Base-by-base conservation (phyloP, 2,888 invertebrate genomes). In the Herminia tarsipennalis region DNA sequence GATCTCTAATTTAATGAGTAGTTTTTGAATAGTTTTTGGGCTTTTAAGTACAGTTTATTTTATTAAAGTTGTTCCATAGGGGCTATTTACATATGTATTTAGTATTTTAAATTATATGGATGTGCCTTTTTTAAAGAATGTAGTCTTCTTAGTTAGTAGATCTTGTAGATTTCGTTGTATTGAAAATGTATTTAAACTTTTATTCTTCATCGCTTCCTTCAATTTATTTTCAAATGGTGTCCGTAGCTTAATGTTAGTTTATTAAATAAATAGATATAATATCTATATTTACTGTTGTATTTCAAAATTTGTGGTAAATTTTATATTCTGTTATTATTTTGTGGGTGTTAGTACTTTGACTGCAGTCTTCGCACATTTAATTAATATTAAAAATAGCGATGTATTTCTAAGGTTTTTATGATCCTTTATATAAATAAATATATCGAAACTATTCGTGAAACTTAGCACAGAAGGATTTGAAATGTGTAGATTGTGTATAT, bases 381-480 rank as follows among this genome's bases (percentile, higher is more conserved):
- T 33, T 44, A 59, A 35, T 21, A 35, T 16, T 37, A 29, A 43
- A 34, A 34, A 49, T 51, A 43, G 12, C 43, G 42, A 48, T 45
- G 29, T 55, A 49, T 46, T 52, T 43, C 33, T 66, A 56, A 66
- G 53, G 39, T 51, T 66, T 66, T 66, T 66, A 63, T 60, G 41
- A 41, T 60, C 39, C 50, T 63, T 54, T 63, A 44, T 60, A 66
- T 40, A 51, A 46, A 50, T 56, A 32, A 40, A 17, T 41, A 46
- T 56, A 36, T 50, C 33, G 41, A 45, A 51, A 36, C 48, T 54
- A 22, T 60, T 62, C 50, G 51, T 53, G 36, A 61, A 69, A 69
- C 51, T 66, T 69, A 68, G 85, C 85, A 85, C 85, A 72, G 73
- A 83, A 49, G 84, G 85, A 85, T 84, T 85, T 85, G 83, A 83